Base-by-base conservation (phyloP, 1,140 invertebrate species). In the Oncopeltus fasciatus region DNA sequence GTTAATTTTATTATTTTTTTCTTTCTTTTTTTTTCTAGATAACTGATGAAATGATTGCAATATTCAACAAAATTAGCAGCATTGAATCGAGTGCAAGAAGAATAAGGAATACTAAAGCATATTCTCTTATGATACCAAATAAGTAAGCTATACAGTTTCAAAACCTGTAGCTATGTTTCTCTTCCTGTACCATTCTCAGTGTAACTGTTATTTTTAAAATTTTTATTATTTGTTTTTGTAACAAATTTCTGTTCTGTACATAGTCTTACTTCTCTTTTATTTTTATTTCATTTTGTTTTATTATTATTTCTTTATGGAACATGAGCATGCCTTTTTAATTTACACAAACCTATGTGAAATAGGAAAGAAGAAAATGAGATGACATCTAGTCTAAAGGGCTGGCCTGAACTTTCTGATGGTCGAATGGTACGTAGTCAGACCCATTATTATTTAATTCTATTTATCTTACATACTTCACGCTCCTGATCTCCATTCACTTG, bases 401-500 rank as follows among this genome's bases (percentile, higher is more conserved):
- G 75, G 75, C 74, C 74, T 5, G 73, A 77, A 65, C 66, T 76
- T 31, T 75, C 72, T 63, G 72, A 75, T 69, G 74, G 75, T 21
- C 73, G 75, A 62, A 74, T 75, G 73, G 74, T 76, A 67, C 67
- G 64, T 63, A 57, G 49, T 16, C 14, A 8, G 5, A 38, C 31
- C 31, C 5, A 38, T 14, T 38, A 8, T 8, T 38, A 8, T 8
- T 38, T 38, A 8, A 8, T 38, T 38, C 31, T 14, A 14, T 38
- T 38, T 38, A 38, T 38, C 14, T 38, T 38, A n/a, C n/a, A n/a
- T n/a, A n/a, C n/a, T n/a, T n/a, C n/a, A n/a, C n/a, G n/a, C n/a
- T n/a, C n/a, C n/a, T n/a, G n/a, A n/a, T n/a, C n/a, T n/a, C n/a
- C n/a, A n/a, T n/a, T n/a, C n/a, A n/a, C n/a, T n/a, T n/a, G n/a